phyloP scores from a whole-genome alignment of 2,113 vertebrate genomes.

The Chaenogobius annularis region DNA sequence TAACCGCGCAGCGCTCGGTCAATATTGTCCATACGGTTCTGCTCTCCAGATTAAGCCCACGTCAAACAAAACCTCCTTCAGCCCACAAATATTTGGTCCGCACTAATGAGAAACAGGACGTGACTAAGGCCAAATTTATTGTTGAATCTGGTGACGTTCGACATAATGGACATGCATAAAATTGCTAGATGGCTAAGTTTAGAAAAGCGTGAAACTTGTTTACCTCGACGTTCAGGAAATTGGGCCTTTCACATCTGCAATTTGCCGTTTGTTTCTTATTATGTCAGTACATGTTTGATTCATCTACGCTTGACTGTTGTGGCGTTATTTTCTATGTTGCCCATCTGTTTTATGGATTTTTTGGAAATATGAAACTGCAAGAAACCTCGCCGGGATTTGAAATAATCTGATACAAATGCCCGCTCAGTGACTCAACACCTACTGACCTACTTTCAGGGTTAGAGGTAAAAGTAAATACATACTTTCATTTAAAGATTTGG shows the following conservation, averaged over 20 bases:
- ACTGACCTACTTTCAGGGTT: neutral
- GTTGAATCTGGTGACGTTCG: neutral
- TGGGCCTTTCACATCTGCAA: neutral
- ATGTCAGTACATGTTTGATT: neutral
- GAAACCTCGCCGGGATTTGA: neutral
- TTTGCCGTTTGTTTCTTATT: neutral
- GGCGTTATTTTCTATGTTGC: slow-evolving; percentile 1
- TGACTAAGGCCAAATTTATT: neutral
- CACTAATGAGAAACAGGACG: slow-evolving; percentile 20
- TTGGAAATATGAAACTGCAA: neutral
- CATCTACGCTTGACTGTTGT: neutral
- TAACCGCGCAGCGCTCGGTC: slow-evolving; percentile 8
- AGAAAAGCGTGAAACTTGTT: slow-evolving; percentile 7
- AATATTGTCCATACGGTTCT: slow-evolving; percentile 17
- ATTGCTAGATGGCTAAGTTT: neutral
- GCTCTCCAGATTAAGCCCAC: slow-evolving; percentile 45
- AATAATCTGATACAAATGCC: neutral
- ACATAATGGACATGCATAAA: neutral
- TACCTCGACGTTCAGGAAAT: neutral
- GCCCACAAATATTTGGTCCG: slow-evolving; percentile 40
- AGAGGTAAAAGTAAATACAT: neutral
- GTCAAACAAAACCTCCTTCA: slow-evolving; percentile 36
- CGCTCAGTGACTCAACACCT: neutral
- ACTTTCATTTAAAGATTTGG: neutral
- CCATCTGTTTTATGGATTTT: slow-evolving; percentile 14